phyloP scores from a whole-genome alignment of 2,797 vertebrate genomes.

The Crypturellus tataupa region DNA sequence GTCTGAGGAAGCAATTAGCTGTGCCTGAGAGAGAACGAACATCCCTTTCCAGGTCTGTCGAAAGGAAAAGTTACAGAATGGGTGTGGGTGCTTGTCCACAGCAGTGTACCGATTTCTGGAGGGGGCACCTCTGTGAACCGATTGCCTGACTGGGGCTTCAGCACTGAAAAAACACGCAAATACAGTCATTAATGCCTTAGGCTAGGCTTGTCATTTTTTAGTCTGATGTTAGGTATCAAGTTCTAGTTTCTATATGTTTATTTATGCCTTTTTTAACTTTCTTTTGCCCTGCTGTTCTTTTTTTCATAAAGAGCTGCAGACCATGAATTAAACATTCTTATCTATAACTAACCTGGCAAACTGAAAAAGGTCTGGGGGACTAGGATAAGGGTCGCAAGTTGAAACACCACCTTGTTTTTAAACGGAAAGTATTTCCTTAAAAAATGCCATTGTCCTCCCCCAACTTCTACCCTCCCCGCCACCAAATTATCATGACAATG shows the following conservation, averaged over 20 bases:
- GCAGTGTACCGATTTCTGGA: constrained; percentile 49
- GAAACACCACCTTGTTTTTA: constrained; percentile 48
- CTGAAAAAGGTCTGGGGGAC: constrained; percentile 8
- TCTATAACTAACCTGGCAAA: neutral
- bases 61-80: constrained; percentile 41
- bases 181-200: constrained; percentile 19
- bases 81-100: constrained; percentile 66
- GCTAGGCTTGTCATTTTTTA: neutral
- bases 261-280: constrained; percentile 53
- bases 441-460: neutral
- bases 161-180: constrained; percentile 67
- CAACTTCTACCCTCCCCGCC: neutral
- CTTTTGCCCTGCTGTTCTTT: neutral
- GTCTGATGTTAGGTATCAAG: constrained; percentile 7
- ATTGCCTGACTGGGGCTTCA: constrained; percentile 57
- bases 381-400: constrained; percentile 48
- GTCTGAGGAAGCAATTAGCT: constrained; percentile 81
- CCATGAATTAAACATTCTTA: constrained; percentile 9
- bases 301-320: neutral
- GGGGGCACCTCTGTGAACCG: constrained; percentile 44
- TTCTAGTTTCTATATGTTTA: neutral
- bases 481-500: neutral
- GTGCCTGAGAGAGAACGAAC: constrained; percentile 84
- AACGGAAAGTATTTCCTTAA: neutral
- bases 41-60: constrained; percentile 62